Conservation (phyloP, 2,797 vertebrate species). For the Okamejei kenojei region DNA sequence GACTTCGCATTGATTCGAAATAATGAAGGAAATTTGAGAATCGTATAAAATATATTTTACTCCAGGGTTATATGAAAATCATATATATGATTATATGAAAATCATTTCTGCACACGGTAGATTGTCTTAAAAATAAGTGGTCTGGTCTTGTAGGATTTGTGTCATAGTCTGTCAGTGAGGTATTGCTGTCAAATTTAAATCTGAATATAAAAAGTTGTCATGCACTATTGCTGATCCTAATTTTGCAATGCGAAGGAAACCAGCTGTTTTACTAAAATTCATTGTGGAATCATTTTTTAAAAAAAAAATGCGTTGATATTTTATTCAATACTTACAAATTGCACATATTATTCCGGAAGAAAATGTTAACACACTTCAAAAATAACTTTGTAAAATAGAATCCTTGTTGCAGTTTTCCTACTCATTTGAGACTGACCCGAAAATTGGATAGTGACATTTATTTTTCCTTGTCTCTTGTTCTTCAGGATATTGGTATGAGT, state of each 20-base stretch:
- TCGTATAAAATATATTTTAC: conserved; percentile 25
- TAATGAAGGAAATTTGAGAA: background rate
- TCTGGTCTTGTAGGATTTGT: background rate
- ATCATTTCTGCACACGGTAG: conserved; percentile 54
- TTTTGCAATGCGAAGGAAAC: conserved; percentile 27
- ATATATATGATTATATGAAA: conserved; percentile 58
- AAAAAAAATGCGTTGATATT: no score
- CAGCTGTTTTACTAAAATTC: background rate
- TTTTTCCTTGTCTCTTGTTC: background rate
- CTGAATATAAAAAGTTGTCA: background rate
- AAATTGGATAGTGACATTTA: background rate
- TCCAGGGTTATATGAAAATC: conserved; percentile 57
- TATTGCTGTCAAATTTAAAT: background rate
- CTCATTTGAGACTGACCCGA: background rate
- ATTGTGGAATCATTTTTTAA: no score
- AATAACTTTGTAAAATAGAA: background rate
- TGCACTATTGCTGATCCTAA: background rate
- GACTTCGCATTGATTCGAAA: background rate
- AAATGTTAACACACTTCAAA: background rate
- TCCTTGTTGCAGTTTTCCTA: background rate
- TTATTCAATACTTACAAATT: background rate
- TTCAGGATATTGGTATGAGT: background rate
- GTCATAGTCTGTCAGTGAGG: background rate
- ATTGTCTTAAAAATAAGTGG: conserved; percentile 51
- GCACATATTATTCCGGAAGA: background rate